Evolutionary conservation across 2,797 vertebrate genomes (phyloP).

Genomic region (Enteromius fasciolatus): DNA sequence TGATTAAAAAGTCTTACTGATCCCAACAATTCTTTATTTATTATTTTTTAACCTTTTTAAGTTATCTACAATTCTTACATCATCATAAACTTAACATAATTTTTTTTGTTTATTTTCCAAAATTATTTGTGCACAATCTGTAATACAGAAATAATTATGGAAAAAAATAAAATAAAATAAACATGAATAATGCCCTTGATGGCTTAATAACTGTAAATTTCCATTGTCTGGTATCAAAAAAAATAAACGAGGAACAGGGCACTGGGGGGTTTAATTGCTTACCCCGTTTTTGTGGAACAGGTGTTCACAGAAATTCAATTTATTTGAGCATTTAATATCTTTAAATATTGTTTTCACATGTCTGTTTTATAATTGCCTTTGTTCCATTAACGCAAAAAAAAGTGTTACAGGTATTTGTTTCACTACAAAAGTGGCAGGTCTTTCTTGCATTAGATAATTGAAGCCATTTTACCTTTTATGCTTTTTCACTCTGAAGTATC

Average conservation of each 20-base stretch:
- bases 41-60: neutral
- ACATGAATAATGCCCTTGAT: conserved; percentile 61
- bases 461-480: conserved; percentile 37
- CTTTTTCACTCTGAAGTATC: conserved; percentile 32
- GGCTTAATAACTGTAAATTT: conserved; percentile 60
- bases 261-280: conserved; percentile 56
- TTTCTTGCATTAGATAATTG: conserved; percentile 47
- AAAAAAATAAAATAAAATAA: conserved; percentile 56
- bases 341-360: conserved; percentile 57
- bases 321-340: conserved; percentile 50
- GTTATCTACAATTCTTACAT: neutral
- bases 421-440: conserved; percentile 38
- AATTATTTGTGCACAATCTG: conserved; percentile 39
- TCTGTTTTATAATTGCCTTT: conserved; percentile 54
- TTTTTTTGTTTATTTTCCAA: no score
- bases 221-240: conserved; percentile 56
- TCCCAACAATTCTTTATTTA: neutral
- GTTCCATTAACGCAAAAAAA: conserved; percentile 48
- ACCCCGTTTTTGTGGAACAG: conserved; percentile 58
- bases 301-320: conserved; percentile 44
- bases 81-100: neutral
- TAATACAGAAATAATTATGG: conserved; percentile 51
- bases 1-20: neutral
- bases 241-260: conserved; percentile 63
- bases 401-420: conserved; percentile 40